Evolutionary conservation across 2,888 invertebrate species (phyloP).

Genomic region (Callyntrura guangdongensis): DNA sequence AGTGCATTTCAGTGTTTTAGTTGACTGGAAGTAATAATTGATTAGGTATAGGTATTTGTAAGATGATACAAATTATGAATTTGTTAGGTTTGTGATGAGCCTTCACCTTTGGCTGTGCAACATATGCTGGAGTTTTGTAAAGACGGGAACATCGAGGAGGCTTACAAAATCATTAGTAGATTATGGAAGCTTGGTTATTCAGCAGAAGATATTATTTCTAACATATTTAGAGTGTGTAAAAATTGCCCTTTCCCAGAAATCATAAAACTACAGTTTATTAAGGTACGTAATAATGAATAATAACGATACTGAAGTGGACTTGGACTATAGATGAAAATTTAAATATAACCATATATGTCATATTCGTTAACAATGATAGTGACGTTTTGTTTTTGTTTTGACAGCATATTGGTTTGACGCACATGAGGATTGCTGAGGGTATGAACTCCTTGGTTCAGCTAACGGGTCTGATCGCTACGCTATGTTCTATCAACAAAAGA

Average conservation of each 20-base stretch:
- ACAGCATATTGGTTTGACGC: conserved; percentile 95
- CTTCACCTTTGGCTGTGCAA: conserved; percentile 96
- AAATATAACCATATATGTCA: no score
- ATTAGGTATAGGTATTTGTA: no score
- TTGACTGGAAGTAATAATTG: no score
- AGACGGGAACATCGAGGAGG: conserved; percentile 93
- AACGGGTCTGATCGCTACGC: conserved; percentile 93
- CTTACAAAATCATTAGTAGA: conserved; percentile 95
- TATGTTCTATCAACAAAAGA: conserved; percentile 88
- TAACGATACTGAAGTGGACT: no score
- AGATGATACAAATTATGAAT: no score
- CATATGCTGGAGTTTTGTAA: conserved; percentile 95
- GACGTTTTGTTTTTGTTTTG: conserved; percentile 80
- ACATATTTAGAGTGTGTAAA: conserved; percentile 97
- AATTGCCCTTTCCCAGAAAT: conserved; percentile 93
- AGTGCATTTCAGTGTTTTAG: not conserved
- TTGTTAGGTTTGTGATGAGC: conserved; percentile 97
- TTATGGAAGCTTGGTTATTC: conserved; percentile 98
- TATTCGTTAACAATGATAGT: no score
- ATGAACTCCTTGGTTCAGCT: conserved; percentile 95
- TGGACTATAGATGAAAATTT: no score
- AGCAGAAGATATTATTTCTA: conserved; percentile 98
- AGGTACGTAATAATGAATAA: conserved; percentile 87
- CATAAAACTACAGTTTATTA: conserved; percentile 93
- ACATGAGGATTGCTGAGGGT: conserved; percentile 96